phyloP scores from a whole-genome alignment of 2,797 vertebrate genomes.

The Notamacropus eugenii region DNA sequence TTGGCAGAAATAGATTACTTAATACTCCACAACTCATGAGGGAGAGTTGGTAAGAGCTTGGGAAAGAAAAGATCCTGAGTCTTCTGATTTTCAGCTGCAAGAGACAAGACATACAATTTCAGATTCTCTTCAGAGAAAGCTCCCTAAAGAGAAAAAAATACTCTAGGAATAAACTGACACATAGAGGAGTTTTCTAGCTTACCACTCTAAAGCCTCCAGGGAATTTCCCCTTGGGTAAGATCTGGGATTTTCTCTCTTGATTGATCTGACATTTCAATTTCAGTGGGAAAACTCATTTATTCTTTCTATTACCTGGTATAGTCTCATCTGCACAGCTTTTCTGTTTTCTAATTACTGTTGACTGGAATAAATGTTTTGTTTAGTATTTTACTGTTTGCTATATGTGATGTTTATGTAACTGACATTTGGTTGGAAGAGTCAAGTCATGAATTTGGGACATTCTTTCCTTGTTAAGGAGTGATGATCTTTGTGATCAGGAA shows the following conservation, averaged over 20 bases:
- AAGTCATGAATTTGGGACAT: neutral
- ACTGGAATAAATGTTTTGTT: neutral
- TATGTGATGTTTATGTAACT: neutral
- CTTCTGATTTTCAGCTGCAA: neutral
- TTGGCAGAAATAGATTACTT: neutral
- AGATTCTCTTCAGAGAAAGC: neutral
- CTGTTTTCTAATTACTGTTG: neutral
- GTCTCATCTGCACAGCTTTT: neutral
- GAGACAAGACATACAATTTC: neutral
- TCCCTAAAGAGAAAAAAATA: neutral
- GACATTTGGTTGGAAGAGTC: neutral
- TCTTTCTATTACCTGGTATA: neutral
- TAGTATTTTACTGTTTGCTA: neutral
- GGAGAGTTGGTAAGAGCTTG: neutral
- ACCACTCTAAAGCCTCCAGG: neutral
- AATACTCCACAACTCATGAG: neutral
- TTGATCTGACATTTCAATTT: neutral
- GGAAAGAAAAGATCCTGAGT: neutral
- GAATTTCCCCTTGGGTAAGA: neutral
- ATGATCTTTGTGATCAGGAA: neutral
- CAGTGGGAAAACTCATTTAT: neutral
- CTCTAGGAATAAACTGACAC: neutral
- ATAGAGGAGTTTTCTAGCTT: neutral
- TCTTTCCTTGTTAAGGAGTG: neutral
- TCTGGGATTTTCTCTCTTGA: neutral